Conservation (phyloP, 2,113 vertebrate genomes). For the Misgurnus mizolepis region DNA sequence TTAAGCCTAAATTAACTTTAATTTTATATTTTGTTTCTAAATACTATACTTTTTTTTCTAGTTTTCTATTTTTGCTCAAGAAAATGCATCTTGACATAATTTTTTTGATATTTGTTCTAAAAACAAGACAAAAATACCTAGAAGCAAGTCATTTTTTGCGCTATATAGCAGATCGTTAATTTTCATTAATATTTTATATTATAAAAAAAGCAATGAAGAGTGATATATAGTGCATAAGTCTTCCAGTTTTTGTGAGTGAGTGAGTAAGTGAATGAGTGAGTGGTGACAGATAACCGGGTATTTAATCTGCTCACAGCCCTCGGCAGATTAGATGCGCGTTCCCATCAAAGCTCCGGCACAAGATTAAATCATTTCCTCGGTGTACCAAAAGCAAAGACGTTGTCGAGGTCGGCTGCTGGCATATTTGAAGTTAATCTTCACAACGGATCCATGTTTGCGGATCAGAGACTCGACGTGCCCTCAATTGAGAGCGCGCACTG, state of each 20-base stretch:
- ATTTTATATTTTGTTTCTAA: too few relatives aligned
- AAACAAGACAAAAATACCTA: too few relatives aligned
- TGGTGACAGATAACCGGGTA: slow-evolving; percentile 65
- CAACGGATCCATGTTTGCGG: slow-evolving; percentile 73
- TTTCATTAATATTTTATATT: too few relatives aligned
- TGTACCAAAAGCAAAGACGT: slow-evolving; percentile 75
- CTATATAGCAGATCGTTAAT: too few relatives aligned
- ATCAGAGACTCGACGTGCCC: slow-evolving; percentile 71
- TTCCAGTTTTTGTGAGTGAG: slow-evolving; percentile 54
- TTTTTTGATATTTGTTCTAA: too few relatives aligned
- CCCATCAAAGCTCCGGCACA: slow-evolving; percentile 65
- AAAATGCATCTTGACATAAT: too few relatives aligned
- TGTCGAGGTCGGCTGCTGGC: slow-evolving; percentile 72
- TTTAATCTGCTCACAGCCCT: slow-evolving; percentile 71
- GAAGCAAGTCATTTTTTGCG: too few relatives aligned
- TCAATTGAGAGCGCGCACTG: slow-evolving; percentile 68
- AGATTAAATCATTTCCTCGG: slow-evolving; percentile 73
- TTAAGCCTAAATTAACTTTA: too few relatives aligned
- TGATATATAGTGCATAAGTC: slow-evolving; percentile 36
- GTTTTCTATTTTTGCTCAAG: too few relatives aligned
- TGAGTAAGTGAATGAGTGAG: slow-evolving; percentile 3
- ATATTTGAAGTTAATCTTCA: slow-evolving; percentile 80
- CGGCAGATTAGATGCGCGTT: slow-evolving; percentile 66
- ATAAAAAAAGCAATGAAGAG: neutral
- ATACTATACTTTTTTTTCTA: too few relatives aligned